Evolutionary conservation across 2,113 vertebrate species (phyloP).

Genomic region (Ginglymostoma cirratum): DNA sequence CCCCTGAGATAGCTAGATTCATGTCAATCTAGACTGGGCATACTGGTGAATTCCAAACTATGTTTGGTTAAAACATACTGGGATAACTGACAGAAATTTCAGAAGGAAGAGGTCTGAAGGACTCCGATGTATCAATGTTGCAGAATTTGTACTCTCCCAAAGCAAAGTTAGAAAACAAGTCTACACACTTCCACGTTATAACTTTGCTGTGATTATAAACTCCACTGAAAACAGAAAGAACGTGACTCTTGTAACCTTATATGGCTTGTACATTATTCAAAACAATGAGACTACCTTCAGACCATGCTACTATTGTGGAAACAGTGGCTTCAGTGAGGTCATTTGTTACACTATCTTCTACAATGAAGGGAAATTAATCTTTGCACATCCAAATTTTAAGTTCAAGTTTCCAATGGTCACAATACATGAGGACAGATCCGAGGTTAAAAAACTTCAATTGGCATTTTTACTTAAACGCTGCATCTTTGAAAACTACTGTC

Average conservation of each 20-base stretch:
- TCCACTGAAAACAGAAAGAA: not conserved
- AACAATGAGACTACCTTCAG: not conserved
- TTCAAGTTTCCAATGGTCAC: not conserved
- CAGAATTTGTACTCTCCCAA: not conserved
- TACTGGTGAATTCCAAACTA: not conserved
- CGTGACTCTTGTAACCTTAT: not conserved
- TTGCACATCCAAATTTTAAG: not conserved
- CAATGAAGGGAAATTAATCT: not conserved
- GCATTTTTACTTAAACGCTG: not conserved
- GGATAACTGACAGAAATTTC: not conserved
- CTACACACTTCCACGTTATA: not conserved
- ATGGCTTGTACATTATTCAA: not conserved
- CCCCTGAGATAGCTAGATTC: not conserved
- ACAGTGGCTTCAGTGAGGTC: not conserved
- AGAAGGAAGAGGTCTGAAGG: not conserved
- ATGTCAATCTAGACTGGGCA: not conserved
- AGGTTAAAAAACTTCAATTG: not conserved
- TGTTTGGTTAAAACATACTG: not conserved
- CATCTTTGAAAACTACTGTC: not conserved
- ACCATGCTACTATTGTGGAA: not conserved
- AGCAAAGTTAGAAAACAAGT: not conserved
- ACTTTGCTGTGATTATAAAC: not conserved
- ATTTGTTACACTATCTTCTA: not conserved
- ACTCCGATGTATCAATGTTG: not conserved
- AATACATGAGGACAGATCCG: not conserved